A percentile compares a stretch with the other conserved stretches of the same genome.
Evolutionary conservation across 2,888 invertebrate species (phyloP).

Genomic region (Onchidella celtica): DNA sequence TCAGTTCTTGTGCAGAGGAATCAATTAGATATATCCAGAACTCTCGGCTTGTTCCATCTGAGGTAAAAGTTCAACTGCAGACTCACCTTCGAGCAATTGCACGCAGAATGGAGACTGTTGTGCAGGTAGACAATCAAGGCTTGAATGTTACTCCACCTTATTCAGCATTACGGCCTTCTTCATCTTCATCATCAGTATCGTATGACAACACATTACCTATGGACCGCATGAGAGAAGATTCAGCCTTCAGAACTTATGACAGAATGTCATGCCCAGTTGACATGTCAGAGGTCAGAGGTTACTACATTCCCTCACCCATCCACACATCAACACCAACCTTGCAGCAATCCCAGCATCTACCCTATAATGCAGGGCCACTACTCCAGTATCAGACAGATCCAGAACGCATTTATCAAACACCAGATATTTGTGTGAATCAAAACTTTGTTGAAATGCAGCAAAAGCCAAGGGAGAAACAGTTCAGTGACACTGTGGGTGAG

Average conservation of each 20-base stretch:
- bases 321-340: slow-evolving; percentile 36
- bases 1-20: slow-evolving; percentile 47
- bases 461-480: not conserved
- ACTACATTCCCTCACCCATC: slow-evolving; percentile 31
- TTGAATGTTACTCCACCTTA: not conserved
- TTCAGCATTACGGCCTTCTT: not conserved
- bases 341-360: not conserved
- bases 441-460: not conserved
- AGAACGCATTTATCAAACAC: not conserved
- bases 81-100: slow-evolving; percentile 44
- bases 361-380: not conserved
- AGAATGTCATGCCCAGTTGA: not conserved
- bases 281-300: slow-evolving; percentile 2
- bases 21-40: slow-evolving; percentile 48
- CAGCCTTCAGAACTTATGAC: not conserved
- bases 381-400: not conserved
- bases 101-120: slow-evolving; percentile 35
- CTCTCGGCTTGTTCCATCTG: slow-evolving; percentile 44
- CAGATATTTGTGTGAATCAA: not conserved
- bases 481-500: not conserved
- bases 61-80: slow-evolving; percentile 47
- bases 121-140: slow-evolving; percentile 7
- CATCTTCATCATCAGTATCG: not conserved
- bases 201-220: not conserved
- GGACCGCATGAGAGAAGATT: not conserved